Evolutionary conservation across 2,113 vertebrate genomes (phyloP).

Genomic region (Pterocles orientalis): DNA sequence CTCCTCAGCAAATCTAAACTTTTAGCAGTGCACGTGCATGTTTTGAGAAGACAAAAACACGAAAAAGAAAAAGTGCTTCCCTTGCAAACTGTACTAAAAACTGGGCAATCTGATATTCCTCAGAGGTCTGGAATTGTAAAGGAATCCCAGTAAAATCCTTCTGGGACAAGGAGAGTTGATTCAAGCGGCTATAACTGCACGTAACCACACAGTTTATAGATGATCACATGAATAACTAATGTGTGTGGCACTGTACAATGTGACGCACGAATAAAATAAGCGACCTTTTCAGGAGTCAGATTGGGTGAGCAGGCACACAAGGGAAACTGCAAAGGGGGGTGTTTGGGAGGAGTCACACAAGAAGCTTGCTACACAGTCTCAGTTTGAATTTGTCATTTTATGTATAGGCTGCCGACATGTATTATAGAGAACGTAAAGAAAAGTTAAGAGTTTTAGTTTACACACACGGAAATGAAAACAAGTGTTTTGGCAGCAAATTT

Average conservation of each 20-base stretch:
- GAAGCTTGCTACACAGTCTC: background rate
- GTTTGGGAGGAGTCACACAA: background rate
- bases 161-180: background rate
- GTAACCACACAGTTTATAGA: background rate
- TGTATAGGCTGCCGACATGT: accelerated
- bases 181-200: background rate
- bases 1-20: background rate
- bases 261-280: background rate
- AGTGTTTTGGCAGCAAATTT: background rate
- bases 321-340: background rate
- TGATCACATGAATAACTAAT: background rate
- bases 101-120: background rate
- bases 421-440: background rate
- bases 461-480: background rate
- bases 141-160: background rate
- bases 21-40: background rate
- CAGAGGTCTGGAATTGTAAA: background rate
- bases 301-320: background rate
- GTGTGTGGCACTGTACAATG: background rate
- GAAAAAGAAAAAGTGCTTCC: background rate
- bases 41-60: background rate
- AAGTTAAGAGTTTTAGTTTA: background rate
- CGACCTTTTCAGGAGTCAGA: background rate
- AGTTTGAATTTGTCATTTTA: background rate
- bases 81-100: background rate